Evolutionary conservation across 2,113 vertebrate species (phyloP).

Genomic region (Sardina pilchardus): DNA sequence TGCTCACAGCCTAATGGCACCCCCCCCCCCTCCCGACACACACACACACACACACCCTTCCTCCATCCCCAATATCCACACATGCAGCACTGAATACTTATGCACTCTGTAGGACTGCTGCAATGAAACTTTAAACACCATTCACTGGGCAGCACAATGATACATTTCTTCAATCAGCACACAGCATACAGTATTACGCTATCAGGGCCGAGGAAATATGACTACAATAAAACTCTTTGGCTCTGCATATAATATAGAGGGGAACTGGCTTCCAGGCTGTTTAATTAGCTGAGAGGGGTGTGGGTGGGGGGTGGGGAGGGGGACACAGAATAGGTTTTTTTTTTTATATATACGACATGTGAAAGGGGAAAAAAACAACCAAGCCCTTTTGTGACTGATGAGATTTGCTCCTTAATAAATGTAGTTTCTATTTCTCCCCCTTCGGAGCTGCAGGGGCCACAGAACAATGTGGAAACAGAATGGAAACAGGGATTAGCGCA

Average conservation of each 20-base stretch:
- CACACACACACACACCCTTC: not conserved
- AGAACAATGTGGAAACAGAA: slow-evolving; percentile 53
- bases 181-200: slow-evolving; percentile 41
- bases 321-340: slow-evolving; percentile 9
- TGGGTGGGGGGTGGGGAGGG: not conserved
- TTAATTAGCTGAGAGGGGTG: slow-evolving; percentile 53
- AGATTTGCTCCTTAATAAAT: slow-evolving; percentile 54
- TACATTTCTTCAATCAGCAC: slow-evolving; percentile 38
- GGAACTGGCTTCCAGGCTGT: slow-evolving; percentile 51
- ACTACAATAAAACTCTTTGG: slow-evolving; percentile 44
- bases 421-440: slow-evolving; percentile 46
- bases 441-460: slow-evolving; percentile 25
- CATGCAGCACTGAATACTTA: not conserved
- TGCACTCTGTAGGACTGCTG: not conserved
- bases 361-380: slow-evolving; percentile 19
- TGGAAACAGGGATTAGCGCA: slow-evolving; percentile 43
- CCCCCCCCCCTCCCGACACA: not conserved
- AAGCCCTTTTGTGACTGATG: slow-evolving; percentile 46
- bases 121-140: slow-evolving; percentile 42
- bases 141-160: slow-evolving; percentile 38
- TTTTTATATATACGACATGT: slow-evolving; percentile 35
- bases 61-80: slow-evolving; percentile 19
- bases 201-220: slow-evolving; percentile 34
- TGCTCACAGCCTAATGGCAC: not conserved
- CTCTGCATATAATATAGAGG: slow-evolving; percentile 41